phyloP scores from a whole-genome alignment of 2,888 invertebrate genomes.

The Dendrolimus pini region DNA sequence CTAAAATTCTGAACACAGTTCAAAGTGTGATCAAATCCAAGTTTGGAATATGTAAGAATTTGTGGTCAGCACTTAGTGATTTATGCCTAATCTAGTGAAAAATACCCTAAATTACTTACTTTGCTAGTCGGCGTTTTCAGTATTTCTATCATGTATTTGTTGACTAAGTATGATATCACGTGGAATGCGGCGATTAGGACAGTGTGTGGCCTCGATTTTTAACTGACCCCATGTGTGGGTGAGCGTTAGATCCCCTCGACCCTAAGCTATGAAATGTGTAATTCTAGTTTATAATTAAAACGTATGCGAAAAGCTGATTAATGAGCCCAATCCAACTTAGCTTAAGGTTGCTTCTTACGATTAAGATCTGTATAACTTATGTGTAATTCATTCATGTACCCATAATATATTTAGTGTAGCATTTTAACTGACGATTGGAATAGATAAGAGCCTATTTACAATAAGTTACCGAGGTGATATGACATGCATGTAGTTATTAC shows the following conservation, averaged over 20 bases:
- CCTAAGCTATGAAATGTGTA: slow-evolving; percentile 72
- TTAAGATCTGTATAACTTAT: slow-evolving; percentile 39
- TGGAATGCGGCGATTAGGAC: slow-evolving; percentile 45
- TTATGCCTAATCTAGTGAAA: too few species aligned
- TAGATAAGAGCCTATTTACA: too few species aligned
- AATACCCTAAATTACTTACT: too few species aligned
- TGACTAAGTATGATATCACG: not conserved
- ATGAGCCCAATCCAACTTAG: slow-evolving; percentile 33
- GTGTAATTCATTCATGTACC: slow-evolving; percentile 35
- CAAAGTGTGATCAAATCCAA: too few species aligned
- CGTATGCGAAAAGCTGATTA: slow-evolving; percentile 15
- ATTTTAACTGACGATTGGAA: slow-evolving; percentile 29
- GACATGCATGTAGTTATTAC: too few species aligned
- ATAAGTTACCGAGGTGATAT: too few species aligned
- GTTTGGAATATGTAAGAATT: too few species aligned
- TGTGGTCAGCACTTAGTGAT: too few species aligned
- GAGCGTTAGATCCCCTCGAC: slow-evolving; percentile 43
- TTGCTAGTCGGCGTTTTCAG: too few species aligned
- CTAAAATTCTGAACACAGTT: too few species aligned
- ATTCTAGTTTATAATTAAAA: slow-evolving; percentile 39
- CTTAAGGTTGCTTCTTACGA: slow-evolving; percentile 43
- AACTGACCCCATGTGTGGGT: slow-evolving; percentile 35
- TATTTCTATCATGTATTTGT: too few species aligned
- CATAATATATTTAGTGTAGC: slow-evolving; percentile 36
- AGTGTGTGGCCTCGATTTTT: slow-evolving; percentile 70